These are phyloP conservation scores for Galemys pyrenaicus DNA, from an alignment of 2,113 vertebrate species.

Conservation along the genomic window DNA sequence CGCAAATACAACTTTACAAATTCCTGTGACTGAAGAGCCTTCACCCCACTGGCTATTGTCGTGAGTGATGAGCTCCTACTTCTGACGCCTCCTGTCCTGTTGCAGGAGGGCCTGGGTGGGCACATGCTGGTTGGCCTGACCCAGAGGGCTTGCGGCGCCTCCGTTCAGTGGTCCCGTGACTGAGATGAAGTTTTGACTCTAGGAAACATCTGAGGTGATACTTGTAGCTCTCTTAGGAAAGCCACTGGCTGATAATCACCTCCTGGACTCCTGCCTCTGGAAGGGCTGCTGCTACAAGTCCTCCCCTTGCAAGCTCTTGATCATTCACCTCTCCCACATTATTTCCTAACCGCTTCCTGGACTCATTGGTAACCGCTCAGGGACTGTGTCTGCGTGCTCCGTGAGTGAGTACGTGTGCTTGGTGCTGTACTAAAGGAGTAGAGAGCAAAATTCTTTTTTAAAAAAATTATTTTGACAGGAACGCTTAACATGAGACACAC, in stretches of 20 bases:
- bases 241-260: neutral
- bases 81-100: constrained; percentile 54
- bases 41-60: neutral
- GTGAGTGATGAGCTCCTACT: neutral
- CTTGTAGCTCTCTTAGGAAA: neutral
- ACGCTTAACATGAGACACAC: neutral
- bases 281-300: neutral
- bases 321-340: rapidly evolving
- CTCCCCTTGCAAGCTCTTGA: neutral
- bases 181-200: neutral
- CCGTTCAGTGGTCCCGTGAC: neutral
- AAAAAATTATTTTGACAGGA: neutral
- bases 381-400: rapidly evolving
- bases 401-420: neutral
- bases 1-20: constrained; percentile 38
- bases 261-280: neutral
- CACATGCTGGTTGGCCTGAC: neutral
- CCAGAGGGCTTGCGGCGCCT: neutral
- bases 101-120: neutral
- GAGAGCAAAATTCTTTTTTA: neutral
- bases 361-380: neutral
- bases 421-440: neutral
- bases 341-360: neutral
- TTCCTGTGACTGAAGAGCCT: constrained; percentile 40
- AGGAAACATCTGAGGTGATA: constrained; percentile 1